Evolutionary conservation across 2,113 vertebrate genomes (phyloP).

Genomic region (Oncorhynchus masou): DNA sequence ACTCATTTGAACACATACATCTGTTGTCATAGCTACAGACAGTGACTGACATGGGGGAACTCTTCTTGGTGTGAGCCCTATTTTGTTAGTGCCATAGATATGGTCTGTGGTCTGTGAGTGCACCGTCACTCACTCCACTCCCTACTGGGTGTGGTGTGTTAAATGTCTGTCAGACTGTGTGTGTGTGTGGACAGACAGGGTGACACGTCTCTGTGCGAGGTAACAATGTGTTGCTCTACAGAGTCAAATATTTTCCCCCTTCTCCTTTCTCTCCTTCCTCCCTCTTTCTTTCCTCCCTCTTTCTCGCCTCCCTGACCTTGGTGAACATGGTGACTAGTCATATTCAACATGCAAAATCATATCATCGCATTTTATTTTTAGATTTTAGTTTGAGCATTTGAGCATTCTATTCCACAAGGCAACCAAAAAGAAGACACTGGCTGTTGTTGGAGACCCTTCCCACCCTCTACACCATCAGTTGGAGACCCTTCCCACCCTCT

Average conservation of each 20-base stretch:
- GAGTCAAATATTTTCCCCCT: slow-evolving; percentile 26
- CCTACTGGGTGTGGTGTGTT: slow-evolving; percentile 5
- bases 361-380: too few relatives aligned
- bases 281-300: neutral
- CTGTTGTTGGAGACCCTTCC: too few relatives aligned
- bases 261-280: neutral
- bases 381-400: too few relatives aligned
- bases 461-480: too few relatives aligned
- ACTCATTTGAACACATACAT: slow-evolving; percentile 13
- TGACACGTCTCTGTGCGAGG: neutral
- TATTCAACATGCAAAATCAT: too few relatives aligned
- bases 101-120: too few relatives aligned
- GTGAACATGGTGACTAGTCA: too few relatives aligned
- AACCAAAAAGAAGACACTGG: too few relatives aligned
- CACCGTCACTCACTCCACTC: slow-evolving; percentile 19
- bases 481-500: too few relatives aligned
- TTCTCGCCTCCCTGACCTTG: too few relatives aligned
- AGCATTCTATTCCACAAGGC: too few relatives aligned
- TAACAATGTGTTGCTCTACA: neutral
- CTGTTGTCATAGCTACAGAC: slow-evolving; percentile 25
- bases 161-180: slow-evolving; percentile 1
- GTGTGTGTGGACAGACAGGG: neutral
- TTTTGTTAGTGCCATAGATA: slow-evolving; percentile 10
- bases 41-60: neutral
- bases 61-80: neutral